Conservation (phyloP, 1,140 invertebrate genomes). For the Arctopsyche grandis region DNA sequence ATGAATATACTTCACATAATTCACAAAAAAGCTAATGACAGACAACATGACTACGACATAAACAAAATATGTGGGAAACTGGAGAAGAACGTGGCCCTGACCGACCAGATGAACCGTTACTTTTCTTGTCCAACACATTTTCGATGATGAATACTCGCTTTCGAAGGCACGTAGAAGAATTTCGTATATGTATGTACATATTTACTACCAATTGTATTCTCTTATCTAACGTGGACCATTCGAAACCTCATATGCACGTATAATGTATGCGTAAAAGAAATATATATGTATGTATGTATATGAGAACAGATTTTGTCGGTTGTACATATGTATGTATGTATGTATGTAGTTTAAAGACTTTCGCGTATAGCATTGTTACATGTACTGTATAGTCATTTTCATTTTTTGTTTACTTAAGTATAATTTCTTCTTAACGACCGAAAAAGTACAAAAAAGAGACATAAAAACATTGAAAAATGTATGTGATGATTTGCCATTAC, state of each 20-base stretch:
- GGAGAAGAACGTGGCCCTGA: background rate
- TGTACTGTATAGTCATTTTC: too few species aligned
- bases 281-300: too few species aligned
- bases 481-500: background rate
- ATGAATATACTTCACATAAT: background rate
- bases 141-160: background rate
- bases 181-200: background rate
- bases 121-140: background rate
- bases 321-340: too few species aligned
- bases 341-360: too few species aligned
- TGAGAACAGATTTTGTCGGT: too few species aligned
- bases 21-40: background rate
- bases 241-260: too few species aligned
- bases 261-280: too few species aligned
- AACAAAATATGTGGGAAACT: too few species aligned
- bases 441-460: too few species aligned
- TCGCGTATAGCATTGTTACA: too few species aligned
- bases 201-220: background rate
- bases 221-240: background rate
- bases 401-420: too few species aligned
- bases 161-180: background rate
- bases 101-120: constrained; percentile 9
- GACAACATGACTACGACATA: background rate
- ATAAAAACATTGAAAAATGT: background rate
- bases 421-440: too few species aligned